Conservation (phyloP, 2,888 invertebrate genomes). For the Alsophila aescularia region DNA sequence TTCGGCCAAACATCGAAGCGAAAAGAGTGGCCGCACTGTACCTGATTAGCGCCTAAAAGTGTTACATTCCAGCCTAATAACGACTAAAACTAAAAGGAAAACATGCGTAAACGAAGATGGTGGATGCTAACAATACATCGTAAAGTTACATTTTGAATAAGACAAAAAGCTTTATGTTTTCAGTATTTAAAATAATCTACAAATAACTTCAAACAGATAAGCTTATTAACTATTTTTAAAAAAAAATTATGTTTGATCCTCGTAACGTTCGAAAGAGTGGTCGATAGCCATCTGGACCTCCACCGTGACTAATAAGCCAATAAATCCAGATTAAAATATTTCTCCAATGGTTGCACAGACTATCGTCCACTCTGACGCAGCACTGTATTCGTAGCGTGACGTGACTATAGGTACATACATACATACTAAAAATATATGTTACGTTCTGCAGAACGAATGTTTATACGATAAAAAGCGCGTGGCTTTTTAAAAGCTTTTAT, state of each 20-base stretch:
- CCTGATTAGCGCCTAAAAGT: too few species aligned
- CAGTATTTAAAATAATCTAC: too few species aligned
- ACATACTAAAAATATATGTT: background rate
- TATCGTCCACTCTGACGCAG: background rate
- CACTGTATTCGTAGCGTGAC: background rate
- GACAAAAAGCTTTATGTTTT: too few species aligned
- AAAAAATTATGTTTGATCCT: background rate
- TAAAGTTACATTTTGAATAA: too few species aligned
- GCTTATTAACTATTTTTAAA: background rate
- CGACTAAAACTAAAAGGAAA: too few species aligned
- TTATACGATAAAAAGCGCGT: too few species aligned
- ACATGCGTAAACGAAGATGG: too few species aligned
- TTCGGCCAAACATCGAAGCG: too few species aligned
- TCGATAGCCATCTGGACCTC: slow-evolving; percentile 9
- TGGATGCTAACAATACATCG: too few species aligned
- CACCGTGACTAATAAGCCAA: background rate
- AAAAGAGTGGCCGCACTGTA: too few species aligned
- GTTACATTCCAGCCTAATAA: too few species aligned
- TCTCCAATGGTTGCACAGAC: background rate
- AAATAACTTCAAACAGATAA: background rate
- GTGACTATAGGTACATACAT: background rate
- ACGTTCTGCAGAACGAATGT: background rate
- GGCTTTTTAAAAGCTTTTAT: too few species aligned
- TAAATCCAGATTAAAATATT: slow-evolving; percentile 10
- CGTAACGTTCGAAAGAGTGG: background rate